Base-by-base conservation (phyloP, 1,140 invertebrate species). In the Mercenaria mercenaria region DNA sequence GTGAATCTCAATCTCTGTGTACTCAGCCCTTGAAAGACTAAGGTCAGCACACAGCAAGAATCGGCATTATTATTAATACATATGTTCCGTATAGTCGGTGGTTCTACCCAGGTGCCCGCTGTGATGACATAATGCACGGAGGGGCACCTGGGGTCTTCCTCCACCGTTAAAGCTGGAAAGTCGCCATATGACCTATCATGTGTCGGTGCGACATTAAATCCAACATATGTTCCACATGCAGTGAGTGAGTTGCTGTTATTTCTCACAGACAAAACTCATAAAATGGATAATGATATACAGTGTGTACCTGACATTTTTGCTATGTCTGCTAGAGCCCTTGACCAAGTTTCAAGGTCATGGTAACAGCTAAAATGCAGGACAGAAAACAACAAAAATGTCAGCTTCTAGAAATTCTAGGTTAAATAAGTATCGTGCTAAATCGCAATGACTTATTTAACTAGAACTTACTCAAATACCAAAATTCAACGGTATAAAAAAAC, bases 1-100 rank as follows among this genome's bases (percentile, higher is more conserved):
- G 13, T 13, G 47, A 85, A 52, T 74, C 41, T 26, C 80, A 83
- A 32, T 72, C 56, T 72, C n/a, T 85, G 34, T 50, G 43, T 34
- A 43, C 76, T 52, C 76, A 79, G 29, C 67, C 82, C n/a, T 50
- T 85, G 41, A 15, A 23, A 72, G 39, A 18, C 32, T 72, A 85
- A 72, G 82, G 82, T 6, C 82, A 85, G 34, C 67, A 74, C 47
- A 64, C 82, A 85, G 61, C 82, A 23, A 4, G 67, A 23, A 85
- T 85, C 64, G 82, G 82, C n/a, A 18, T 85, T 8, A 50, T 85
- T n/a, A 72, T 85, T 1, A 85, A 85, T 72, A 29, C n/a, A n/a
- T n/a, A n/a, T n/a, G n/a, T n/a, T n/a, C n/a, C n/a, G n/a, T n/a
- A n/a, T n/a, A n/a, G n/a, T n/a, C n/a, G n/a, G n/a, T n/a, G n/a